A percentile compares a stretch with the other conserved stretches of the same genome.
Conservation (phyloP, 1,140 invertebrate species). For the Ooceraea biroi region DNA sequence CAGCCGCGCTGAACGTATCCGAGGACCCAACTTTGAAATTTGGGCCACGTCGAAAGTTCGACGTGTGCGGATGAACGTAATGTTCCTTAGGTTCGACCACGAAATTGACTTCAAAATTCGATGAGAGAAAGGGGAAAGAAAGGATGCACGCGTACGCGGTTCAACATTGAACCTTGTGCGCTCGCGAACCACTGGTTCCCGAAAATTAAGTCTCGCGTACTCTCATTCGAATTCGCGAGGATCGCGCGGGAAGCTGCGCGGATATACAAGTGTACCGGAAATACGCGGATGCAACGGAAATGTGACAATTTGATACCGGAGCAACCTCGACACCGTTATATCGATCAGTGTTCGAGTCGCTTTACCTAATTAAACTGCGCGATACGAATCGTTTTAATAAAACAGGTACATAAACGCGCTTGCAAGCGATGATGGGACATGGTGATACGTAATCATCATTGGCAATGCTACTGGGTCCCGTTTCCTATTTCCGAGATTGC, state of each 20-base stretch:
- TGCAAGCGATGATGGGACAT: constrained; percentile 8
- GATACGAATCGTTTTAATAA: constrained; percentile 55
- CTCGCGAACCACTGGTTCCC: too few species aligned
- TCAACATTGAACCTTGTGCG: too few species aligned
- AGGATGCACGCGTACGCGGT: too few species aligned
- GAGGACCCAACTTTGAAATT: neutral
- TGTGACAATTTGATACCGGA: neutral
- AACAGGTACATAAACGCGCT: constrained; percentile 20
- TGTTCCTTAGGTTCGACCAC: too few species aligned
- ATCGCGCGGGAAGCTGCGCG: too few species aligned
- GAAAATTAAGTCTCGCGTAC: too few species aligned
- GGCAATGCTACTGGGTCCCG: neutral
- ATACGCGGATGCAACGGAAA: neutral
- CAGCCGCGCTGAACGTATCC: neutral
- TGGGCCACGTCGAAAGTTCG: too few species aligned
- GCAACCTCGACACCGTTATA: neutral
- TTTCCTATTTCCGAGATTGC: constrained; percentile 48
- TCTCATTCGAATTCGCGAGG: too few species aligned
- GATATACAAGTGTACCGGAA: neutral
- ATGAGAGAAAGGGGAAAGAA: too few species aligned
- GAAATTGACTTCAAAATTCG: too few species aligned
- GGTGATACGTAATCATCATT: constrained; percentile 30
- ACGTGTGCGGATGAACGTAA: too few species aligned
- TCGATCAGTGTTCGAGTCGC: constrained; percentile 31
- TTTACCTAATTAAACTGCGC: constrained; percentile 32